Conservation (phyloP, 2,888 invertebrate species). For the Lottia scabra region DNA sequence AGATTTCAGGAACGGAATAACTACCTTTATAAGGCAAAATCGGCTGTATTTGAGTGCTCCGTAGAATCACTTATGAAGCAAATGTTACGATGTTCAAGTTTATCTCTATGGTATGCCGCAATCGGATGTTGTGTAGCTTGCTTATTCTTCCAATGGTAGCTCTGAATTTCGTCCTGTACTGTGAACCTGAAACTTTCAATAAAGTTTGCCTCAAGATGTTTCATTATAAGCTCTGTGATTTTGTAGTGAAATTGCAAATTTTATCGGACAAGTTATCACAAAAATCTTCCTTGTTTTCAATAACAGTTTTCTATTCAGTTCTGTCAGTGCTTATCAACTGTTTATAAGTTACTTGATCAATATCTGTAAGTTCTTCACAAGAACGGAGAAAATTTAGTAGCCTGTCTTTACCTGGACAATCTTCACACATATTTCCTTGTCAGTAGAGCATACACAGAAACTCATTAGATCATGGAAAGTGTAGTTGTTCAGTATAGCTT, state of each 20-base stretch:
- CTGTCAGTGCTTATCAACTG: constrained; percentile 11
- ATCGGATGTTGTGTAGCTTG: constrained; percentile 13
- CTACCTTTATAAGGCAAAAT: not conserved
- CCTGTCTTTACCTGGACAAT: not conserved
- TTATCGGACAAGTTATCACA: not conserved
- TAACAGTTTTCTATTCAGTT: not conserved
- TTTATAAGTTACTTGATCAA: constrained; percentile 4
- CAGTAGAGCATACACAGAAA: not conserved
- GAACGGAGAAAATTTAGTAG: not conserved
- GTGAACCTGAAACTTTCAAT: constrained; percentile 9
- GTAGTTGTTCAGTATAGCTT: not conserved
- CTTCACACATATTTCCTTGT: constrained; percentile 1
- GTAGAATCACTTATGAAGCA: not conserved
- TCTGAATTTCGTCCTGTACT: constrained; percentile 16
- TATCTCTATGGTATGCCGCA: not conserved
- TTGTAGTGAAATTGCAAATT: constrained; percentile 4
- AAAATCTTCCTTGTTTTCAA: not conserved
- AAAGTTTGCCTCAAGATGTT: constrained; percentile 1
- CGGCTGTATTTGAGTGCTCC: constrained; percentile 9
- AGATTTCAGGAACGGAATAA: not conserved
- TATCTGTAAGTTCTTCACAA: constrained; percentile 14
- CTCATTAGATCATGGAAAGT: not conserved
- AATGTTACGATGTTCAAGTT: not conserved
- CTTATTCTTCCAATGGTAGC: constrained; percentile 1
- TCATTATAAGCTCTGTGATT: constrained; percentile 7